These are phyloP conservation scores for Zosterops japonicus DNA, from an alignment of 2,113 vertebrate species.

Conservation along the genomic window DNA sequence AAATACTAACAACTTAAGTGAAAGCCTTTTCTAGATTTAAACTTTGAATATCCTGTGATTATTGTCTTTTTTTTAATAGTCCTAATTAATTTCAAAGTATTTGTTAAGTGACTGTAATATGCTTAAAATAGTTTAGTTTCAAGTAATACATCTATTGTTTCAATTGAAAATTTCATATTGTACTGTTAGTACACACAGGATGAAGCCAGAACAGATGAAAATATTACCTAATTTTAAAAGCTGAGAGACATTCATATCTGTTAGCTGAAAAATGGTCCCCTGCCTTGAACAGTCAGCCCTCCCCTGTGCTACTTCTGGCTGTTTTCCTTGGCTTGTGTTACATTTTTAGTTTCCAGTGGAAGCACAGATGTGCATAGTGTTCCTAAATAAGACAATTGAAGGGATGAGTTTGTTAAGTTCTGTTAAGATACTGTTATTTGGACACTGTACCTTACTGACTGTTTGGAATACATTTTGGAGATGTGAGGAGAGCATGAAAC, in stretches of 20 bases:
- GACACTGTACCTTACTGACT: background rate
- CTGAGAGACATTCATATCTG: background rate
- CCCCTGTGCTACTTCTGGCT: background rate
- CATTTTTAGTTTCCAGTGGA: background rate
- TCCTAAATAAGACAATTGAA: background rate
- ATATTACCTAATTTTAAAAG: background rate
- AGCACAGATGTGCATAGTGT: background rate
- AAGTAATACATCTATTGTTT: background rate
- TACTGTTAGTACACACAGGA: background rate
- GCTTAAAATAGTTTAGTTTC: background rate
- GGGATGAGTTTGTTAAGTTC: background rate
- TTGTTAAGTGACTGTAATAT: background rate
- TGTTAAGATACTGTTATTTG: background rate
- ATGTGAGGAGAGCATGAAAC: background rate
- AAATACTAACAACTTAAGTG: conserved; percentile 43
- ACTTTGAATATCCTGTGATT: background rate
- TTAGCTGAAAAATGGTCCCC: background rate
- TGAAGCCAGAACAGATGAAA: background rate
- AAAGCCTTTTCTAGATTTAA: conserved; percentile 33
- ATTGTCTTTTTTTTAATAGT: background rate
- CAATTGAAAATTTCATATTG: background rate
- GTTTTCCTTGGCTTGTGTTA: background rate
- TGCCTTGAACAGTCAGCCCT: background rate
- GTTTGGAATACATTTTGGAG: background rate
- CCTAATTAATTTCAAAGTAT: background rate